Evolutionary conservation across 2,888 invertebrate species (phyloP), one percentile per base, ranked within the genome.

Genomic region (Boloria selene): DNA sequence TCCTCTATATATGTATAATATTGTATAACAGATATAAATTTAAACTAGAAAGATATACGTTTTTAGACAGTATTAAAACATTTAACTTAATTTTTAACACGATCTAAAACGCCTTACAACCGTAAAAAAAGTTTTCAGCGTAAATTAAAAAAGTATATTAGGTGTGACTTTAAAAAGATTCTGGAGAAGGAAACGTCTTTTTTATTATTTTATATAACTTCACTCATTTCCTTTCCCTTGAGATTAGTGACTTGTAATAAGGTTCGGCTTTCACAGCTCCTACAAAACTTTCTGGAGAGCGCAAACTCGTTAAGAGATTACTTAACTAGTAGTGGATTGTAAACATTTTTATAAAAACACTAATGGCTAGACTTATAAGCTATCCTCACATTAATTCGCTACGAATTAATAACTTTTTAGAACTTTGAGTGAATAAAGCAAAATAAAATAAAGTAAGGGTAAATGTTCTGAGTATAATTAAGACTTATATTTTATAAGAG

Each of bases 251-350:
- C 68, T 64, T 71, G 68, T 71, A 71, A 65, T 68, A 66, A 72
- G 70, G 67, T 71, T 72, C 68, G 66, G 61, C 68, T 67, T 66
- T 69, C 70, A 65, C 62, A 67, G 63, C 60, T 69, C 18, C 70
- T 70, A 68, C 64, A 61, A 82, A 86, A 86, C 77, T 86, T 85
- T 78, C 70, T 69, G 63, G 69, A 72, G 69, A 73, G 75, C 77
- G 66, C 72, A 71, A 75, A 78, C 72, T 74, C 70, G 72, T 74
- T 75, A 77, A 79, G 80, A 84, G 83, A 86, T 87, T 85, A 83
- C 82, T 80, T 78, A 74, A 22, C 22, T 22, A 22, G 77, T 79
- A 77, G 83, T 84, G 79, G 82, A 81, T 79, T 79, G 78, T 76
- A 75, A 78, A 77, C 78, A 77, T 64, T 64, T 38, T 68, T 64